Conservation (phyloP, 2,113 vertebrate species). For the Engystomops pustulosus region DNA sequence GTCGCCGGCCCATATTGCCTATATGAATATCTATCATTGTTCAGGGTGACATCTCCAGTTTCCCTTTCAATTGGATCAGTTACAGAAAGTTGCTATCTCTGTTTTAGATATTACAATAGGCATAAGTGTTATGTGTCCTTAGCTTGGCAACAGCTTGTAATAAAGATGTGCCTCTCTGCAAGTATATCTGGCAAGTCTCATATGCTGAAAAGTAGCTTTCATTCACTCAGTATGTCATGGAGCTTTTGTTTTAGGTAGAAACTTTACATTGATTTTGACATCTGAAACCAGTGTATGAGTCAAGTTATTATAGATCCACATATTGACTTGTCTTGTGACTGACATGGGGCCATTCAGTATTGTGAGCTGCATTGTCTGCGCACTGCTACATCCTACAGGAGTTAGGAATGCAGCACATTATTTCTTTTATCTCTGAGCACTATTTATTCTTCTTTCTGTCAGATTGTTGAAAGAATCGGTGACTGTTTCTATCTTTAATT, state of each 20-base stretch:
- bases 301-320: not conserved
- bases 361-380: not conserved
- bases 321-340: not conserved
- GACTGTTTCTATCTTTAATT: no score
- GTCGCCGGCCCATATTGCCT: no score
- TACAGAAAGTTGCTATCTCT: not conserved
- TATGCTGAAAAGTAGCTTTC: not conserved
- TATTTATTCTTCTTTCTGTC: not conserved
- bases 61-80: not conserved
- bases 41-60: no score
- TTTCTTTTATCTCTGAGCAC: not conserved
- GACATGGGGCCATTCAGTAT: not conserved
- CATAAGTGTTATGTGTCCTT: not conserved
- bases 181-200: no score
- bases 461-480: no score
- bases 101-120: not conserved
- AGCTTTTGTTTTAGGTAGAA: not conserved
- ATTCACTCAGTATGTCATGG: not conserved
- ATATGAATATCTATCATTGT: no score
- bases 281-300: not conserved
- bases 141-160: not conserved
- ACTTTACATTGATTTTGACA: not conserved
- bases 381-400: not conserved
- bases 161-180: no score
- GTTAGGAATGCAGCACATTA: not conserved